Conservation (phyloP, 2,888 invertebrate genomes). For the Andrena praecox region DNA sequence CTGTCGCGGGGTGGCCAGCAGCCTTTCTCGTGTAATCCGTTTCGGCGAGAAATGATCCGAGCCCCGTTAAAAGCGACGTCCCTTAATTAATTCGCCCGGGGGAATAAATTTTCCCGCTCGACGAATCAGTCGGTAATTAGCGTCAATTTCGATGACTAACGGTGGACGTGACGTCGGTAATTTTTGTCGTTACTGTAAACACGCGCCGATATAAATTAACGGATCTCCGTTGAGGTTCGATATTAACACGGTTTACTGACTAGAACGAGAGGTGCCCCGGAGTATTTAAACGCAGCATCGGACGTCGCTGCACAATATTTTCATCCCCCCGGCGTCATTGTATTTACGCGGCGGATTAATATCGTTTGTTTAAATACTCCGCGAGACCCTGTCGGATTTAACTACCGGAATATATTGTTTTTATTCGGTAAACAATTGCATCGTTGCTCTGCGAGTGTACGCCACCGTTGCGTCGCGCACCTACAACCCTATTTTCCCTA, state of each 20-base stretch:
- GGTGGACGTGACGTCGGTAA: constrained; percentile 21
- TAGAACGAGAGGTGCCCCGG: neutral
- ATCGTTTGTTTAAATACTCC: constrained; percentile 37
- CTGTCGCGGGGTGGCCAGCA: constrained; percentile 14
- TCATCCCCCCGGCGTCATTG: neutral
- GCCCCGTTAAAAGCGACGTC: constrained; percentile 33
- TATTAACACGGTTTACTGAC: constrained; percentile 40
- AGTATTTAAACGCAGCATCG: constrained; percentile 36
- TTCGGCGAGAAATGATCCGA: constrained; percentile 32
- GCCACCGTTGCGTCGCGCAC: neutral
- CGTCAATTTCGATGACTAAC: constrained; percentile 49
- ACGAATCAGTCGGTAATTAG: constrained; percentile 50
- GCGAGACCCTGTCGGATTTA: neutral
- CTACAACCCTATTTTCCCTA: neutral
- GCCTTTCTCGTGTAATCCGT: constrained; percentile 4
- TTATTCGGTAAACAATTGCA: constrained; percentile 46
- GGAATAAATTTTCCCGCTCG: constrained; percentile 39
- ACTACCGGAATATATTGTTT: constrained; percentile 37
- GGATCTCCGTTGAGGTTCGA: constrained; percentile 26
- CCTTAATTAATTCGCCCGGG: constrained; percentile 65
- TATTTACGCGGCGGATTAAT: constrained; percentile 47
- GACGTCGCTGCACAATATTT: constrained; percentile 34
- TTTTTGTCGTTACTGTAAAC: constrained; percentile 43
- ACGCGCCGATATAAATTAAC: constrained; percentile 38
- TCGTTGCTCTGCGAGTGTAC: neutral